Percentiles rank a stretch among this genome's conserved stretches.
These are phyloP conservation scores for Leptinotarsa undecemlineata DNA, from an alignment of 1,140 invertebrate genomes.

Conservation along the genomic window DNA sequence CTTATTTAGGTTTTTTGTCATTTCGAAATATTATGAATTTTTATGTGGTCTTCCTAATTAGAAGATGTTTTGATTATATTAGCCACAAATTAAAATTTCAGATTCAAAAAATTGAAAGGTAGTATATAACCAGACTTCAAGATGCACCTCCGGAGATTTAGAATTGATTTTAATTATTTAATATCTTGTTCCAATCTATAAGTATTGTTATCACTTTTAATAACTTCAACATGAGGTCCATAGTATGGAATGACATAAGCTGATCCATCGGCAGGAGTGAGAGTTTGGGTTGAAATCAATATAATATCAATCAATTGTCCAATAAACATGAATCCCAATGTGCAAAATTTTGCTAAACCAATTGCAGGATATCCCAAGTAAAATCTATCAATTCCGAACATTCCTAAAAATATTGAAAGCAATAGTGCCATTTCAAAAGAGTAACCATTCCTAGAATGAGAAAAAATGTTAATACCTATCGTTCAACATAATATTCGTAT, in stretches of 20 bases:
- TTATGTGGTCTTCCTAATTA: too few species aligned
- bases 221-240: constrained; percentile 81
- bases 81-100: too few species aligned
- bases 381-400: constrained; percentile 97
- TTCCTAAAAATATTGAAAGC: constrained; percentile 92
- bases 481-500: not conserved
- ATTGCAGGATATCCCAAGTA: constrained; percentile 96
- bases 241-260: constrained; percentile 93
- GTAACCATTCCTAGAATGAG: constrained; percentile 84
- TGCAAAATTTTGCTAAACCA: constrained; percentile 92
- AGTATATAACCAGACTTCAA: too few species aligned
- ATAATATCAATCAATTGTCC: constrained; percentile 94
- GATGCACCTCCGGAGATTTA: too few species aligned
- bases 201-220: constrained; percentile 84
- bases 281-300: constrained; percentile 87
- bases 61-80: too few species aligned
- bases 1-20: too few species aligned
- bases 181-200: constrained; percentile 81
- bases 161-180: constrained; percentile 60
- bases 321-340: constrained; percentile 95
- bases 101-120: too few species aligned
- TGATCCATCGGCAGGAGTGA: constrained; percentile 95
- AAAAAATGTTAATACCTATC: not conserved
- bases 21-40: too few species aligned
- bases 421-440: constrained; percentile 89